Evolutionary conservation across 2,113 vertebrate species (phyloP), one percentile per base, ranked within the genome.

Genomic region (Colius striatus): DNA sequence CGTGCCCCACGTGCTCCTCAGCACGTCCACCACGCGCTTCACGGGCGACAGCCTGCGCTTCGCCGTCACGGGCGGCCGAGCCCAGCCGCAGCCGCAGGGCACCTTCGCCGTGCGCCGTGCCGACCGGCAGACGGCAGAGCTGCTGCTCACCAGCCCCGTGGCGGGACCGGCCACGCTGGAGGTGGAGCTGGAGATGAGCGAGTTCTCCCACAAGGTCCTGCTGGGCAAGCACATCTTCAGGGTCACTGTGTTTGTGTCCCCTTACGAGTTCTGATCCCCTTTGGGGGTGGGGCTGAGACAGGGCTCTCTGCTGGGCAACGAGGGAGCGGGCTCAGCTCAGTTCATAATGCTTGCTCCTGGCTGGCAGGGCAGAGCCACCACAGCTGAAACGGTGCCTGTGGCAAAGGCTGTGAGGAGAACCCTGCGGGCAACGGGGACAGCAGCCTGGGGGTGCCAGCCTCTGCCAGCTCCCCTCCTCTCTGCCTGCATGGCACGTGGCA

Each of bases 171-270:
- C 94, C 53, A 97, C 95, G 0, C 91, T 99, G 92, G 98, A 99
- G 94, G 98, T 98, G 16, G 98, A 99, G 60, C 97, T 99, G 96
- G 99, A 99, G 97, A 99, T 99, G 99, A 98, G 95, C 0, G 98
- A 99, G 89, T 97, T 98, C 94, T 98, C 99, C 88, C 97, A 38
- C 72, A 97, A 97, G 63, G 92, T 96, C 21, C 95, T 98, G 62
- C 93, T 99, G 72, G 98, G 98, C 27, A 98, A 98, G 84, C 98
- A 99, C 87, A 96, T 99, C 94, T 99, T 99, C 96, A 98, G 97
- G 92, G 96, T 99, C 76, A 99, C 98, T 0, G 92, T 96, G 74
- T 98, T 98, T 76, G 98, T 99, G 74, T 99, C 99, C 22, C 97
- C 96, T 2, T 98, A 98, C 4, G 98, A 98, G 61, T 99, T 96